Conservation (phyloP, 2,888 invertebrate species). For the Calliopum simillimum region DNA sequence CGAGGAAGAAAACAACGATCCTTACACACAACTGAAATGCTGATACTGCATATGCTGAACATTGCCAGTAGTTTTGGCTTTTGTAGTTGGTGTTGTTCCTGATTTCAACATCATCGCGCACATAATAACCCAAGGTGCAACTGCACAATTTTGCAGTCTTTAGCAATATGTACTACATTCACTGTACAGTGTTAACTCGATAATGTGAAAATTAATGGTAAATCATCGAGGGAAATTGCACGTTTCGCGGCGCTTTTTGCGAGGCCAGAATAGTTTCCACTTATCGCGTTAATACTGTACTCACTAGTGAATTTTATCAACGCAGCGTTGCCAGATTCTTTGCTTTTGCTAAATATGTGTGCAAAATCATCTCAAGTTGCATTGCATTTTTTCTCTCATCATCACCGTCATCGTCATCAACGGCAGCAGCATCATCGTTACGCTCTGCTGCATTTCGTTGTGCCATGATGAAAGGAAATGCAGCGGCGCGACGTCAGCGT, state of each 20-base stretch:
- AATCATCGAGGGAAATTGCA: too few relatives aligned
- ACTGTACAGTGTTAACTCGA: too few relatives aligned
- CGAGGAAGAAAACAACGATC: too few relatives aligned
- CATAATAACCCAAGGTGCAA: neutral
- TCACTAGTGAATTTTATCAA: too few relatives aligned
- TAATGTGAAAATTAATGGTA: too few relatives aligned
- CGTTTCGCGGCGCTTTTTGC: too few relatives aligned
- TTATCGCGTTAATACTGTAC: too few relatives aligned
- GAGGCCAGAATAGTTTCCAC: too few relatives aligned
- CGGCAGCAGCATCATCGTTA: neutral
- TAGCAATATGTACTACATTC: neutral
- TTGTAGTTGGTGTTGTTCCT: conserved; percentile 10
- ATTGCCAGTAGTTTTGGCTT: too few relatives aligned
- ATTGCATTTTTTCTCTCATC: neutral
- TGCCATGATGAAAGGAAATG: conserved; percentile 6
- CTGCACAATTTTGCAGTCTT: neutral
- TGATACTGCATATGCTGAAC: too few relatives aligned
- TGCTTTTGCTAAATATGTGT: neutral
- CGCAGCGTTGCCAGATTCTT: conserved; percentile 22
- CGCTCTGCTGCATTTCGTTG: conserved; percentile 6
- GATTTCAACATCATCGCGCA: conserved; percentile 13
- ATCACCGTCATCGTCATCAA: neutral
- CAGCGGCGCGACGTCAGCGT: neutral
- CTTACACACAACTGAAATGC: too few relatives aligned
- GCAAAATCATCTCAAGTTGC: conserved; percentile 10